Percentiles rank a stretch among this genome's conserved stretches.
Evolutionary conservation across 2,113 vertebrate genomes (phyloP).

Genomic region (Cottus gobio): DNA sequence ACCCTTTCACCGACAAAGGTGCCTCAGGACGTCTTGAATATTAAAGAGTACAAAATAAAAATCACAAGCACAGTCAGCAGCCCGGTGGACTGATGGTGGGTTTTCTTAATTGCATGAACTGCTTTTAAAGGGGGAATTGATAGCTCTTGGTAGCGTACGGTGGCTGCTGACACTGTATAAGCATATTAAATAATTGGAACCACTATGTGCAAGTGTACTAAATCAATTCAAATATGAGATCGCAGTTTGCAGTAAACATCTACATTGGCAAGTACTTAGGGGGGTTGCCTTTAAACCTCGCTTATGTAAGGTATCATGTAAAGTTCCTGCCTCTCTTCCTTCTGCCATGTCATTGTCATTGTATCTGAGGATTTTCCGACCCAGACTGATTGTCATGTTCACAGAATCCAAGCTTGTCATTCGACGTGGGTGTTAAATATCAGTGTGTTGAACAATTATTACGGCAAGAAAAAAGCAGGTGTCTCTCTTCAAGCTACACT

Average conservation of each 20-base stretch:
- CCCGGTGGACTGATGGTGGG: neutral
- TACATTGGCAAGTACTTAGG: neutral
- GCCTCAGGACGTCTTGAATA: slow-evolving; percentile 29
- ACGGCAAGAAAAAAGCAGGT: slow-evolving; percentile 64
- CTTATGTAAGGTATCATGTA: slow-evolving; percentile 16
- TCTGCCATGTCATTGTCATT: slow-evolving; percentile 34
- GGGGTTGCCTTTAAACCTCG: neutral
- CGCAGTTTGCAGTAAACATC: neutral
- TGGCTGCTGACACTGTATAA: slow-evolving; percentile 10
- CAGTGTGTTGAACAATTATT: slow-evolving; percentile 68
- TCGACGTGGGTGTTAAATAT: slow-evolving; percentile 64
- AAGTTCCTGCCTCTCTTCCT: neutral
- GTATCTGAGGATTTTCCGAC: slow-evolving; percentile 38
- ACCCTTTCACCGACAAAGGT: slow-evolving; percentile 9
- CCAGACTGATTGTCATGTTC: slow-evolving; percentile 40
- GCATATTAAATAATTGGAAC: slow-evolving; percentile 10
- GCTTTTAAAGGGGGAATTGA: slow-evolving; percentile 16
- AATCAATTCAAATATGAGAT: neutral
- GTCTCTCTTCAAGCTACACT: slow-evolving; percentile 73
- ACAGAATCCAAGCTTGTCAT: slow-evolving; percentile 61
- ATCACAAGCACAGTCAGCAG: neutral
- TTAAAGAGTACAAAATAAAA: slow-evolving; percentile 16
- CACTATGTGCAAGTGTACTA: neutral
- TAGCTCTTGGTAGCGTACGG: slow-evolving; percentile 12
- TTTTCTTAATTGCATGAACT: slow-evolving; percentile 34